Evolutionary conservation across 2,113 vertebrate genomes (phyloP), one percentile per base, ranked within the genome.

Genomic region (Chrysemys picta): DNA sequence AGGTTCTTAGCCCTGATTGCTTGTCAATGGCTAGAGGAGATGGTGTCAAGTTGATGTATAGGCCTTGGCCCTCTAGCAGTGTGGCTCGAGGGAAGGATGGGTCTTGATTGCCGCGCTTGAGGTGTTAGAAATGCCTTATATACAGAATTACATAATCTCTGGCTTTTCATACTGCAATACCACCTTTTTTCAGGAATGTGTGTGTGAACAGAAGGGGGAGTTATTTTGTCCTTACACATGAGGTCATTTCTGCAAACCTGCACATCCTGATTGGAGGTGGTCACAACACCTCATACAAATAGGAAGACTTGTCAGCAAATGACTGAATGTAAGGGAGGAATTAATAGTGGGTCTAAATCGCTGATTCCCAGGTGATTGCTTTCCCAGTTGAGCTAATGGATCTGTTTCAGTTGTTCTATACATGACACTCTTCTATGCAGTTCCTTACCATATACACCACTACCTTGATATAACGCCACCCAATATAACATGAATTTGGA

Each of bases 331-430:
- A 8, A 8, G 13, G 54, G 82, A 57, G 49, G n/a, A 80, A 14
- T 27, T 31, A 53, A 42, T 31, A 22, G 27, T 8, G 56, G 72
- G 31, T 83, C 9, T 53, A 57, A 17, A 82, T 11, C 45, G 11
- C n/a, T 85, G 19, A 22, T 92, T 93, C n/a, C 79, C 24, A 42
- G 82, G 3, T 22, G 42, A 21, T n/a, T 69, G 0, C 50, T 81
- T 57, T 57, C n/a, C 35, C 86, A 81, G 86, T 0, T 72, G 8
- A 82, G 12, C 45, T 2, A 47, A n/a, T 29, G 24, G 22, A 22
- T 52, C 50, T 85, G 38, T 72, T 86, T 14, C 38, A 90, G 45
- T 50, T 59, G 31, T 87, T 94, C 54, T 91, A 31, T 10, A 88
- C 4, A 0, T 50, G 50, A 84, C 29, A 69, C 22, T 78, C 84